Base-by-base conservation (phyloP, 2,888 invertebrate species). In the Hofmannophila pseudospretella region DNA sequence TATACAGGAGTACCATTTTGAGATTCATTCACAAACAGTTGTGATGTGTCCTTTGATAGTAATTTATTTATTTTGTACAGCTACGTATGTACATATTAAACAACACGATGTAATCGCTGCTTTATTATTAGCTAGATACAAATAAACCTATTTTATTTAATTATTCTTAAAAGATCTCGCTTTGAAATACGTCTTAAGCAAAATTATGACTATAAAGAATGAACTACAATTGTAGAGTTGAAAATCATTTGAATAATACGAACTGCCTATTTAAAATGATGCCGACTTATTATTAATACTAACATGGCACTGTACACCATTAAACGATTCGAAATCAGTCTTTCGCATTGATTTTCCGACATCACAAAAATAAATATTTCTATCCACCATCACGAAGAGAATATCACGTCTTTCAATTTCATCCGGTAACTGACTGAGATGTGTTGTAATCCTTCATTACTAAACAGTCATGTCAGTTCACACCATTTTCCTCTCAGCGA, bases 301-400 rank as follows among this genome's bases (percentile, higher is more conserved):
- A 84, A 79, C 67, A 85, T 86, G 85, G 85, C 85, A 86, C 85
- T 71, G 55, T 54, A 79, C 67, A 84, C 79, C 84, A 81, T 75
- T 63, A 59, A 63, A 70, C 67, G 74, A 71, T 71, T 71, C 63
- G 59, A 61, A 67, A 68, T 85, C 82, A 85, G 85, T 84, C 85
- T 85, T 82, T 69, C 71, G 62, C 67, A 66, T 64, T 53, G 56
- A 66, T 54, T 58, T 63, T 59, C 56, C 46, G 50, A 54, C 45
- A 49, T 48, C 48, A 54, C 43, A 49, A 49, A 49, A 42, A 47
- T 47, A 48, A n/a, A 5, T 3, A 7, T 2, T 8, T 23, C 12
- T 11, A 11, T 27, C 11, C 27, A 27, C 12, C 7, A 5, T 7
- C 11, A 11, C 7, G 11, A 27, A 23, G 23, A n/a, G 23, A 23